Conservation (phyloP, 2,888 invertebrate genomes). For the Theretra japonica region DNA sequence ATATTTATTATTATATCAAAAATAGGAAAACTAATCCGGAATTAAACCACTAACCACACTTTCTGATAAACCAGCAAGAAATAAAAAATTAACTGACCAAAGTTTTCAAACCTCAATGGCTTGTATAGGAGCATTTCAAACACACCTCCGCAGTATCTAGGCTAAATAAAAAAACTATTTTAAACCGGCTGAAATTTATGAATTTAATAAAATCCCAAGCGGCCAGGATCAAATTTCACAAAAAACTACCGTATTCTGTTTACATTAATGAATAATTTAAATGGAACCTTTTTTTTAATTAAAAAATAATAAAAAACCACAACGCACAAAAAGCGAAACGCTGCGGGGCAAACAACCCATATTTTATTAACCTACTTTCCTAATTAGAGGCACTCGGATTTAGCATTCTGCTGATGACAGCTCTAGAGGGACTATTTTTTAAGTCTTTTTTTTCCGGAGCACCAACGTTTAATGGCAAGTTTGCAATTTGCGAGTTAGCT, state of each 20-base stretch:
- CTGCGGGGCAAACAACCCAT: conserved; percentile 22
- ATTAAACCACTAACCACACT: not conserved
- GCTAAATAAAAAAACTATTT: not conserved
- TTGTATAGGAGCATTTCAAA: not conserved
- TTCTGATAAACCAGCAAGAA: no score
- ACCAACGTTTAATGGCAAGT: conserved; percentile 20
- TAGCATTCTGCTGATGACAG: conserved; percentile 23
- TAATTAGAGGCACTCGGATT: conserved; percentile 22
- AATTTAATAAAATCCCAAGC: conserved; percentile 5
- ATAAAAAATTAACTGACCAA: no score
- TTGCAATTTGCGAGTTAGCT: conserved; percentile 25
- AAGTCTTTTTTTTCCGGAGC: conserved; percentile 5
- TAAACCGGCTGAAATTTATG: not conserved
- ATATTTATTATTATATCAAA: no score
- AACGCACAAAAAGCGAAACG: conserved; percentile 2
- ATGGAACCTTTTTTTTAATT: not conserved
- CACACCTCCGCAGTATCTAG: not conserved
- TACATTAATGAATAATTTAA: conserved; percentile 6
- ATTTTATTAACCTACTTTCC: conserved; percentile 26
- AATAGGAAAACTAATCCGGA: not conserved
- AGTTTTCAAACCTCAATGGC: not conserved
- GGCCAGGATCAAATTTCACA: conserved; percentile 4
- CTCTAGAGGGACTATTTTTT: conserved; percentile 21
- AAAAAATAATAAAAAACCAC: not conserved
- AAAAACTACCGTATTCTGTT: conserved; percentile 1